phyloP scores from a whole-genome alignment of 2,113 vertebrate species.

The Clarias batrachus region DNA sequence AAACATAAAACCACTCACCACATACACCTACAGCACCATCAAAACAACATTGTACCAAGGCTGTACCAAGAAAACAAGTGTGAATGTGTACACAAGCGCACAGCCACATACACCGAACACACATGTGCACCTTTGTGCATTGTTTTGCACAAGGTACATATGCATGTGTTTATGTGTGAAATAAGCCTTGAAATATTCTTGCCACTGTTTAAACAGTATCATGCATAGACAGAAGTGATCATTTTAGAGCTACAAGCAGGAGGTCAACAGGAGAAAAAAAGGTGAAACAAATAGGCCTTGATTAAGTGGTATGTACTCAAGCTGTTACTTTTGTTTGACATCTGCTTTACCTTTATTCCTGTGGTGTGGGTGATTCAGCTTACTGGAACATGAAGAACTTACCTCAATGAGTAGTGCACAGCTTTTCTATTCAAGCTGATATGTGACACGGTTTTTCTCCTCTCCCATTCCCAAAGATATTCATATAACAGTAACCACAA shows the following conservation, averaged over 20 bases:
- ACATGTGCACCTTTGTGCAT: neutral
- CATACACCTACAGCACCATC: conserved; percentile 29
- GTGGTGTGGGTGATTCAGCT: conserved; percentile 43
- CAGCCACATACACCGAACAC: conserved; percentile 17
- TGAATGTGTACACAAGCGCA: conserved; percentile 22
- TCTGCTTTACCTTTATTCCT: conserved; percentile 44
- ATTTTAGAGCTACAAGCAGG: neutral
- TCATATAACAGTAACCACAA: conserved; percentile 49
- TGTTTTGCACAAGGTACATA: conserved; percentile 24
- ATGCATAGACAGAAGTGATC: neutral
- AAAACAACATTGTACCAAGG: conserved; percentile 24
- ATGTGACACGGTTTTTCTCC: conserved; percentile 49
- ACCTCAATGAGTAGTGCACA: conserved; percentile 24
- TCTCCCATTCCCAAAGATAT: conserved; percentile 47
- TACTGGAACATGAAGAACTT: conserved; percentile 48
- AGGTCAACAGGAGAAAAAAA: neutral
- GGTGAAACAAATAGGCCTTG: neutral
- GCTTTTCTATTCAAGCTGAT: conserved; percentile 49
- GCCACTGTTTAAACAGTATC: no score
- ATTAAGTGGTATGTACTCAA: conserved; percentile 16
- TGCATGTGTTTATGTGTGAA: neutral
- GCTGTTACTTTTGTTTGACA: conserved; percentile 38
- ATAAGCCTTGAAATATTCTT: conserved; percentile 24
- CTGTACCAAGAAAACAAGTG: conserved; percentile 33
- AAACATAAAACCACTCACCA: conserved; percentile 43